Evolutionary conservation across 2,113 vertebrate genomes (phyloP).

Genomic region (Platysternon megacephalum): DNA sequence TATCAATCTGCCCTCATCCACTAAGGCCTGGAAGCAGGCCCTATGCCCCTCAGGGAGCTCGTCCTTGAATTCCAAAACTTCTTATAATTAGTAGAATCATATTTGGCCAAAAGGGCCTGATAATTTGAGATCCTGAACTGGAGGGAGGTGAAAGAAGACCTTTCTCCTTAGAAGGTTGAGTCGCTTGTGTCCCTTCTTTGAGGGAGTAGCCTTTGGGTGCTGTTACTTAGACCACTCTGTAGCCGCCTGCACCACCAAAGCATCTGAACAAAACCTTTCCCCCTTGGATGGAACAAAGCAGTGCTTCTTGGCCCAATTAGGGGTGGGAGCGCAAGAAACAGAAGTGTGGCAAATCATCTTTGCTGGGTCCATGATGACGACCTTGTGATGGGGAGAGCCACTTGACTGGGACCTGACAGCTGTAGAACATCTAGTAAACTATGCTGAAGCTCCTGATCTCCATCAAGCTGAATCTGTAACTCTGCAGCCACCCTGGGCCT

Average conservation of each 20-base stretch:
- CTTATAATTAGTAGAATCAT: not conserved
- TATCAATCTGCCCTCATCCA: not conserved
- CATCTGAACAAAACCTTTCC: too few relatives aligned
- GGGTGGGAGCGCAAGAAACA: not conserved
- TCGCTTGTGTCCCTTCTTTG: too few relatives aligned
- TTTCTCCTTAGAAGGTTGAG: not conserved
- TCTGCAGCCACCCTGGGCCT: too few relatives aligned
- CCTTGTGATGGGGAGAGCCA: not conserved
- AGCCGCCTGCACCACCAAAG: too few relatives aligned
- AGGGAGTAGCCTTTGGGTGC: too few relatives aligned
- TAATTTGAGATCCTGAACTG: not conserved
- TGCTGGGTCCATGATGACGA: not conserved
- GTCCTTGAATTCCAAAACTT: not conserved
- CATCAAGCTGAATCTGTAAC: too few relatives aligned
- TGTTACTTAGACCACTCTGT: too few relatives aligned
- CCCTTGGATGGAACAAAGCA: too few relatives aligned
- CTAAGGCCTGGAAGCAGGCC: not conserved
- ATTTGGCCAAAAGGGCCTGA: not conserved
- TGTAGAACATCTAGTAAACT: not conserved
- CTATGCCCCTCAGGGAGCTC: not conserved
- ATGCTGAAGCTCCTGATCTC: too few relatives aligned
- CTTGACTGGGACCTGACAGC: not conserved
- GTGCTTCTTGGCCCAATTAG: too few relatives aligned
- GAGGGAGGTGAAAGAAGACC: not conserved
- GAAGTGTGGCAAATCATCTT: not conserved